Evolutionary conservation across 2,888 invertebrate species (phyloP), one percentile per base, ranked within the genome.

Genomic region (Anticlea derivata): DNA sequence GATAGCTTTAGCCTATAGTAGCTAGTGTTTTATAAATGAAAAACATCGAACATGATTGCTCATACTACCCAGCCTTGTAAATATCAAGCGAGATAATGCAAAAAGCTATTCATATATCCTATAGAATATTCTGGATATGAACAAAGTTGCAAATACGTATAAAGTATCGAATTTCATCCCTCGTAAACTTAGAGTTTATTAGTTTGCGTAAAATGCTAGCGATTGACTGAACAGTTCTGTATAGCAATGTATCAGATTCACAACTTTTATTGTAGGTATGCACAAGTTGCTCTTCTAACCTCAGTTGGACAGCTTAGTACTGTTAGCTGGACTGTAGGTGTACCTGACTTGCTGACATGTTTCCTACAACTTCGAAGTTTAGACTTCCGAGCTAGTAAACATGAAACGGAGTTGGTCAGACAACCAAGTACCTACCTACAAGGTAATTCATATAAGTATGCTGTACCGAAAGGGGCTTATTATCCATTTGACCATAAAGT

Each of bases 261-360:
- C 34, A 29, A 35, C 23, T 26, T 38, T 37, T 30, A 30, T 17
- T 17, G 17, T 17, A 17, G 17, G 17, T 17, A 4, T 17, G 17
- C 26, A 43, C 26, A 26, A 44, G 33, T 34, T 44, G 29, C 30
- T 13, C 10, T 20, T 27, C 37, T 30, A 40, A 41, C 44, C 29
- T 26, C 29, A 38, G 49, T 46, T 11, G 13, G 54, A 51, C 54
- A 54, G 51, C 13, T 54, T 24, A 12, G 26, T 27, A 23, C 6
- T 8, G 13, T 17, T 17, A 17, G 17, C 22, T 6, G 13, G 24
- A 44, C 12, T n/a, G 33, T 22, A 31, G 47, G 27, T 46, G 30
- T 50, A 50, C 10, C 37, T 47, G 49, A 54, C 49, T 53, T 39
- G 34, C 34, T 50, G 48, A 49, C 46, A 46, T 30, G 35, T 39